Percentiles rank a stretch among this genome's conserved stretches.
Evolutionary conservation across 2,888 invertebrate genomes (phyloP).

Genomic region (Panopea generosa): DNA sequence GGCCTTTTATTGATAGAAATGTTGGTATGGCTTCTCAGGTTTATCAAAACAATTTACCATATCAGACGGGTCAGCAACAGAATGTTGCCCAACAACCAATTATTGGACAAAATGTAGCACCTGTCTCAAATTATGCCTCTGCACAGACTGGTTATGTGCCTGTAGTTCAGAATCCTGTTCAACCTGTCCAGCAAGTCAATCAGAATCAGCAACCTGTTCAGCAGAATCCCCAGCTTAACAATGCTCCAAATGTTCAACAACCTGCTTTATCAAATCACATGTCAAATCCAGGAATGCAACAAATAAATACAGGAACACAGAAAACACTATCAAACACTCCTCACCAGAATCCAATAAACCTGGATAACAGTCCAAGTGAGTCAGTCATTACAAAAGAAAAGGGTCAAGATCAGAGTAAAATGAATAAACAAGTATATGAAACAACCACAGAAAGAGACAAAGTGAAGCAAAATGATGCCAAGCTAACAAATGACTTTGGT

Average conservation of each 20-base stretch:
- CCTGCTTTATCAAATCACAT: background rate
- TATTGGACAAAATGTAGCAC: background rate
- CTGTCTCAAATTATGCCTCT: slow-evolving; percentile 20
- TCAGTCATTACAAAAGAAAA: slow-evolving; percentile 15
- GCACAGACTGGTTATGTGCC: slow-evolving; percentile 29
- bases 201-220: slow-evolving; percentile 21
- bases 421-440: slow-evolving; percentile 12
- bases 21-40: slow-evolving; percentile 27
- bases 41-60: slow-evolving; percentile 42
- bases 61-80: slow-evolving; percentile 27
- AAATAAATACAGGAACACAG: background rate
- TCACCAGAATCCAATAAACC: background rate
- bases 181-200: slow-evolving; percentile 23
- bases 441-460: background rate
- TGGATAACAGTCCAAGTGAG: background rate
- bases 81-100: background rate
- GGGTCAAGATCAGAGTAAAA: slow-evolving; percentile 25
- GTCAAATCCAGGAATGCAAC: background rate
- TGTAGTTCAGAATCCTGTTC: slow-evolving; percentile 28
- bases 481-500: background rate
- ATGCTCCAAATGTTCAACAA: slow-evolving; percentile 15
- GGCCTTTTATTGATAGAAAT: slow-evolving; percentile 39
- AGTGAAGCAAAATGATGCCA: background rate
- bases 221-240: slow-evolving; percentile 4
- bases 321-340: background rate